Evolutionary conservation across 1,140 invertebrate species (phyloP).

Genomic region (Sinella curviseta): DNA sequence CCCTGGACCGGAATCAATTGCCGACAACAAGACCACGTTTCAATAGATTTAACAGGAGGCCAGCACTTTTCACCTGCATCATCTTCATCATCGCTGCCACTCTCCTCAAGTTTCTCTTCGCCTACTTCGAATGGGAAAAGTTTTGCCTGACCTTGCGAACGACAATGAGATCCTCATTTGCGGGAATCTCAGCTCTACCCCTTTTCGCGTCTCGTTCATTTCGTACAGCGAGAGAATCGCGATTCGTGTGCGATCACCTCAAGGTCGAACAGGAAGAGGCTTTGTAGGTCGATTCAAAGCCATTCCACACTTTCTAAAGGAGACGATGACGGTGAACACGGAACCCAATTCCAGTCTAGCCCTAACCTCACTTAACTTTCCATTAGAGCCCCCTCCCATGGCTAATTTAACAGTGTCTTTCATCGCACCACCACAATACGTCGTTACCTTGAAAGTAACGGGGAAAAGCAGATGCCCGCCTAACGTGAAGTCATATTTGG

Average conservation of each 20-base stretch:
- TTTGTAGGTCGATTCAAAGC: slow-evolving; percentile 46
- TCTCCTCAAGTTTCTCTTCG: slow-evolving; percentile 53
- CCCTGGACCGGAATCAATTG: background rate
- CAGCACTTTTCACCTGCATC: slow-evolving; percentile 12
- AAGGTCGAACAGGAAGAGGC: slow-evolving; percentile 41
- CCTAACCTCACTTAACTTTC: slow-evolving; percentile 59
- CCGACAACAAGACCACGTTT: slow-evolving; percentile 53
- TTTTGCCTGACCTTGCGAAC: slow-evolving; percentile 47
- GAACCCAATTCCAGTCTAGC: slow-evolving; percentile 37
- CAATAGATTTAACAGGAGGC: slow-evolving; percentile 61
- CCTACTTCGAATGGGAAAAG: slow-evolving; percentile 58
- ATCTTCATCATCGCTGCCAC: slow-evolving; percentile 48
- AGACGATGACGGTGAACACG: slow-evolving; percentile 38
- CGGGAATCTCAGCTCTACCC: slow-evolving; percentile 45
- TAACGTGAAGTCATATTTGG: slow-evolving; percentile 55
- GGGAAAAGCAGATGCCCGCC: slow-evolving; percentile 43
- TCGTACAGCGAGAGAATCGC: slow-evolving; percentile 62
- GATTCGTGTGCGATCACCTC: slow-evolving; percentile 55
- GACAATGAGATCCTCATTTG: slow-evolving; percentile 44
- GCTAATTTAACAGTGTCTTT: slow-evolving; percentile 61
- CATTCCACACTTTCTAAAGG: slow-evolving; percentile 33
- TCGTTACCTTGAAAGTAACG: slow-evolving; percentile 53
- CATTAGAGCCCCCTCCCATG: slow-evolving; percentile 56
- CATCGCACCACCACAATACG: slow-evolving; percentile 61
- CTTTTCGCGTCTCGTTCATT: slow-evolving; percentile 57